Conservation (phyloP, 2,888 invertebrate species). For the Microdon myrmicae region DNA sequence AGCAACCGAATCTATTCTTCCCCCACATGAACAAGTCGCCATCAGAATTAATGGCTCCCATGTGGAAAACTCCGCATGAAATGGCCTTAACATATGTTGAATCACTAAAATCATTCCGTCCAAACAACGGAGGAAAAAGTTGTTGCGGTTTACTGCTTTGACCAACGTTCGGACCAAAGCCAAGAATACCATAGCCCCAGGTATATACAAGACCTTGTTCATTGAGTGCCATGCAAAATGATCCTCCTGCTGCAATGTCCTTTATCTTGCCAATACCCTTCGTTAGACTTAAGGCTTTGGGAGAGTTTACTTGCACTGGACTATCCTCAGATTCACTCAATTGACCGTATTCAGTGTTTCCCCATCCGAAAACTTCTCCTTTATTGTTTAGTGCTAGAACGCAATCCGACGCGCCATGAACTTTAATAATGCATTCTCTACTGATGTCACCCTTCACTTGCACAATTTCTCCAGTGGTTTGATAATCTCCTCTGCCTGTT, state of each 20-base stretch:
- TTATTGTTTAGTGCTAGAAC: conserved; percentile 88
- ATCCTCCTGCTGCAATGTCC: conserved; percentile 87
- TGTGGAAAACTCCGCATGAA: conserved; percentile 78
- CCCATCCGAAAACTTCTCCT: conserved; percentile 96
- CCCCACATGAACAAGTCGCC: conserved; percentile 95
- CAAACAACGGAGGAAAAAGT: conserved; percentile 85
- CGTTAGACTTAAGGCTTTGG: conserved; percentile 74
- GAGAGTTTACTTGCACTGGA: conserved; percentile 75
- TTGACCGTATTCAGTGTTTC: conserved; percentile 94
- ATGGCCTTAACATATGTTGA: conserved; percentile 75
- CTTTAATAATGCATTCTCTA: conserved; percentile 81
- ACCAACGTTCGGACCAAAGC: conserved; percentile 84
- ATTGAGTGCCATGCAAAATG: conserved; percentile 85
- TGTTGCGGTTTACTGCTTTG: conserved; percentile 74
- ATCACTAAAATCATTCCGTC: conserved; percentile 83
- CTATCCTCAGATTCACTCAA: conserved; percentile 67
- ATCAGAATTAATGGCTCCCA: conserved; percentile 82
- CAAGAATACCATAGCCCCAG: conserved; percentile 95
- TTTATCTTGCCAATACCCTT: conserved; percentile 78
- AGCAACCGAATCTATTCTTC: conserved; percentile 81
- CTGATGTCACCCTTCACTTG: conserved; percentile 83
- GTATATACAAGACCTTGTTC: conserved; percentile 86
- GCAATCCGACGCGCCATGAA: conserved; percentile 86
- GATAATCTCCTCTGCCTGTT: conserved; percentile 81
- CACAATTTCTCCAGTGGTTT: conserved; percentile 71